phyloP scores from a whole-genome alignment of 2,888 invertebrate genomes.

The Eurytoma adleriae region DNA sequence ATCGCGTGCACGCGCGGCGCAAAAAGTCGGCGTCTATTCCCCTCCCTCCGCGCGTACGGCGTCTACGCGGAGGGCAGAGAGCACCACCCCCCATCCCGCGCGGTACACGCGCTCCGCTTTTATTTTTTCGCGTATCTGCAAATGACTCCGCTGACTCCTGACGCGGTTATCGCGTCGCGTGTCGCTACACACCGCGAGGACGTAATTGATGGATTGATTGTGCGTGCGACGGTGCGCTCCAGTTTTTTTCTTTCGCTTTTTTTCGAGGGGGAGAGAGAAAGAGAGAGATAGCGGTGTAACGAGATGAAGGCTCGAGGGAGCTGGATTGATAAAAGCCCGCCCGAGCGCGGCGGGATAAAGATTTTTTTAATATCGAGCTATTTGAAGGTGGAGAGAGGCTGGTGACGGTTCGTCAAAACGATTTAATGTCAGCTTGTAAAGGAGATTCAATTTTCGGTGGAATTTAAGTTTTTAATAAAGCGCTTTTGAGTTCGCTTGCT shows the following conservation, averaged over 20 bases:
- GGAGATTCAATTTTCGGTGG: too few species aligned
- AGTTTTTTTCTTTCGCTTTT: neutral
- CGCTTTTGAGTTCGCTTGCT: too few species aligned
- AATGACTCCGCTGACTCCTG: neutral
- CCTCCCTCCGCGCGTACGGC: neutral
- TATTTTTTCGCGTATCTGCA: neutral
- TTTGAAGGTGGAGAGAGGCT: too few species aligned
- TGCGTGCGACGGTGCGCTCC: neutral
- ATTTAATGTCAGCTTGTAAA: too few species aligned
- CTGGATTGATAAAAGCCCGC: neutral
- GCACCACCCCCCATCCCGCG: neutral
- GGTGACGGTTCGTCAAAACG: too few species aligned
- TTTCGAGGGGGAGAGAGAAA: neutral
- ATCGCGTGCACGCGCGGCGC: neutral
- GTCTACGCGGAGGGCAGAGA: neutral
- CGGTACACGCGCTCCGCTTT: neutral
- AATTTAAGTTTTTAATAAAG: too few species aligned
- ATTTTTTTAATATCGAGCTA: too few species aligned
- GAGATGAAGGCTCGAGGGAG: neutral
- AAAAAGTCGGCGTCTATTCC: slow-evolving; percentile 1
- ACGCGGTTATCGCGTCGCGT: neutral
- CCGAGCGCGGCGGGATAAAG: too few species aligned
- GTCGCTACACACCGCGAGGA: neutral
- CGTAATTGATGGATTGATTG: too few species aligned
- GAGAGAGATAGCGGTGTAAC: neutral